Evolutionary conservation across 2,797 vertebrate species (phyloP), one percentile per base, ranked within the genome.

Genomic region (Strix occidentalis): DNA sequence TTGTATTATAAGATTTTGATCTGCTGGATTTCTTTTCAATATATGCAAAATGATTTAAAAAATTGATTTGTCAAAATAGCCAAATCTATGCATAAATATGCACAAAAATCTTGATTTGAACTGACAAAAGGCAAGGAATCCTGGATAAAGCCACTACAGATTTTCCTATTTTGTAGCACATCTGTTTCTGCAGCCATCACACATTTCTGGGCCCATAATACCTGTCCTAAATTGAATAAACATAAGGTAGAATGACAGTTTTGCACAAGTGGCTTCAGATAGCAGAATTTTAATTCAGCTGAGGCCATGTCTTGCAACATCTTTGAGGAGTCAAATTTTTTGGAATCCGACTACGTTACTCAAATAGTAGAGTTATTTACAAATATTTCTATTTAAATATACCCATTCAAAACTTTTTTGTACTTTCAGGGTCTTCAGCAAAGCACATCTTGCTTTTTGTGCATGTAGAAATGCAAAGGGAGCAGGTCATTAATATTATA

Each of bases 71-170:
- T 66, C 50, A 7, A 21, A 37, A 16, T 0, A 21, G 7, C 31
- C n/a, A 18, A 54, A 45, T 1, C 17, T 5, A 0, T 6, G 18
- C 19, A 10, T 39, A 41, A 2, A 6, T 65, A 1, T 1, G 0
- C 4, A 1, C 2, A 11, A 15, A 33, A 65, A 39, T 9, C 58
- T 1, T 54, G 39, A 63, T 74, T 56, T 23, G 58, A 37, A 12
- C 41, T n/a, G 51, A 19, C 14, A 80, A 25, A 63, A 81, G 25
- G 29, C 4, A 7, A 85, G 26, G 11, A 41, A 15, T 68, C n/a
- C 29, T 53, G 10, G 28, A 19, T 41, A 37, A 25, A n/a, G 56
- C 77, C 64, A 64, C 60, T 71, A 13, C 64, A n/a, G 66, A 9
- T 58, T 14, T 72, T 65, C 46, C n/a, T 6, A 0, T 64, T 80